A percentile compares a stretch with the other conserved stretches of the same genome.
Conservation (phyloP, 1,140 invertebrate genomes). For the Rhagoletis zephyria region DNA sequence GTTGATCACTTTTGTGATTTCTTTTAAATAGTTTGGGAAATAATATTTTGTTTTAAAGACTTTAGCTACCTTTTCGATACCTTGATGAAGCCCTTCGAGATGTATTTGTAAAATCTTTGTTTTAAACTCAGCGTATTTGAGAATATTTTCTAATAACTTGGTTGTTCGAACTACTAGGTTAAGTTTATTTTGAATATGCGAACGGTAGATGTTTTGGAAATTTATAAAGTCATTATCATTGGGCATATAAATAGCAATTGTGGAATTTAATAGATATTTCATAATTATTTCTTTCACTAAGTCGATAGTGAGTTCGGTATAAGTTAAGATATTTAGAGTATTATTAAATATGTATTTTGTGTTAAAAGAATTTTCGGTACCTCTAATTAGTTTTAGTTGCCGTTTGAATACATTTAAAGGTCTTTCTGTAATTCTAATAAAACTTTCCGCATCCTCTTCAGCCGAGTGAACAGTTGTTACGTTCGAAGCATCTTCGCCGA, state of each 20-base stretch:
- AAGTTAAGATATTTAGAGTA: no score
- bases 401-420: no score
- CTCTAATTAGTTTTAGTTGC: no score
- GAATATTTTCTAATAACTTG: constrained; percentile 4
- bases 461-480: not conserved
- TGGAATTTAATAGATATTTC: not conserved
- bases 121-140: not conserved
- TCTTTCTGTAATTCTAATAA: no score
- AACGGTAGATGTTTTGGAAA: constrained; percentile 6
- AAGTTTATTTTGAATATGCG: not conserved
- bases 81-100: constrained; percentile 7
- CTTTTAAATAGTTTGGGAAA: constrained; percentile 15
- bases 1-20: constrained; percentile 23
- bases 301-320: no score
- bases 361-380: no score
- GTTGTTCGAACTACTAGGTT: not conserved
- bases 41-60: constrained; percentile 24
- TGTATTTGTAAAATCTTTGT: not conserved
- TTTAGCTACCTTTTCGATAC: constrained; percentile 14
- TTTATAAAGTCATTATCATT: constrained; percentile 11
- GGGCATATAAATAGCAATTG: not conserved
- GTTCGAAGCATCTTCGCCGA: not conserved
- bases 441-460: not conserved
- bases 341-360: no score
- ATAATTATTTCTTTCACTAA: no score